These are phyloP conservation scores for Cryptophagus acutangulus DNA, from an alignment of 2,888 invertebrate genomes.

Conservation along the genomic window DNA sequence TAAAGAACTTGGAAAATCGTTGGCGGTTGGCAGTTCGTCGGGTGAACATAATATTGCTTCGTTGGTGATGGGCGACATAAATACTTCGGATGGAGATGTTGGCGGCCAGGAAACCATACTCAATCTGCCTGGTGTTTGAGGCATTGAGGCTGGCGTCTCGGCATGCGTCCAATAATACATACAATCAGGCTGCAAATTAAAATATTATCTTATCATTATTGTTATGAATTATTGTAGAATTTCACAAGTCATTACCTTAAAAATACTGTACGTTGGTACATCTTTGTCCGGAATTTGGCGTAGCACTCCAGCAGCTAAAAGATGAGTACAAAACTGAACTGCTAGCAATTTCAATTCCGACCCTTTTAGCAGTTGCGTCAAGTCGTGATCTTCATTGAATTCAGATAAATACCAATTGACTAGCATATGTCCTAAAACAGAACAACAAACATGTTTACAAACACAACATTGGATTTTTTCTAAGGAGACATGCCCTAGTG, in stretches of 20 bases:
- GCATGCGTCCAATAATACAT: conserved; percentile 91
- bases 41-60: conserved; percentile 30
- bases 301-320: conserved; percentile 81
- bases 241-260: conserved; percentile 73
- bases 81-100: conserved; percentile 39
- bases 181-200: conserved; percentile 69
- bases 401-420: conserved; percentile 84
- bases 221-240: too few relatives aligned
- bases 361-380: conserved; percentile 57
- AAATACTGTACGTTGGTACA: conserved; percentile 60
- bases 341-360: conserved; percentile 74
- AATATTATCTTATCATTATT: too few relatives aligned
- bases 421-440: conserved; percentile 75
- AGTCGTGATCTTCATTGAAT: conserved; percentile 64
- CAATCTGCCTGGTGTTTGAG: conserved; percentile 69
- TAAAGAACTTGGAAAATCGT: conserved; percentile 12
- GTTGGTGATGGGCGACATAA: conserved; percentile 29
- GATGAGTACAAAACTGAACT: conserved; percentile 80
- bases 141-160: conserved; percentile 61
- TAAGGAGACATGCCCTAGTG: conserved; percentile 36
- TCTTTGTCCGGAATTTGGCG: conserved; percentile 73
- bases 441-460: conserved; percentile 12
- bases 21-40: conserved; percentile 23
- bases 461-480: conserved; percentile 7
- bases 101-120: conserved; percentile 73